These are phyloP conservation scores for Lacerta bilineata DNA, from an alignment of 2,797 vertebrate species.

Conservation along the genomic window DNA sequence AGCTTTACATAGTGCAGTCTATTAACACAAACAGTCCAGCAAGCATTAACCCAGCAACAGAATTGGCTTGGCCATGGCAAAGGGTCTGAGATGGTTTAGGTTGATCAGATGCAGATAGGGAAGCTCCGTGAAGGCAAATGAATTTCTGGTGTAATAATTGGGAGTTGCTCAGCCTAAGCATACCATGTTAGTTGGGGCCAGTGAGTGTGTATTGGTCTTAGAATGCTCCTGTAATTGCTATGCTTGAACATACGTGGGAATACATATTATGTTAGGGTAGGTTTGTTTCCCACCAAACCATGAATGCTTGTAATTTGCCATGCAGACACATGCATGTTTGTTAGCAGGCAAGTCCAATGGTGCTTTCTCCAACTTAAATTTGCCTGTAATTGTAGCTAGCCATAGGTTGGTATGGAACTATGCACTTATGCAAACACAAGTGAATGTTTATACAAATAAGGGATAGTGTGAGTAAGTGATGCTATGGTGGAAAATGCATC, in stretches of 20 bases:
- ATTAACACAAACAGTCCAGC: not conserved
- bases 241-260: too few relatives aligned
- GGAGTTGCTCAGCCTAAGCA: too few relatives aligned
- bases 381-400: not conserved
- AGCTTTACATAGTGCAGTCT: slow-evolving; percentile 31
- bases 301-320: not conserved
- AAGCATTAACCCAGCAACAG: slow-evolving; percentile 18
- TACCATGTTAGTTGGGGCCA: too few relatives aligned
- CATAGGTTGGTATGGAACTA: not conserved
- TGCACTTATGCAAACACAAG: not conserved
- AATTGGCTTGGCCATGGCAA: slow-evolving; percentile 49
- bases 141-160: too few relatives aligned
- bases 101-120: too few relatives aligned
- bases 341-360: not conserved
- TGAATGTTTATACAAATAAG: not conserved
- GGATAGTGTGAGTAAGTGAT: not conserved
- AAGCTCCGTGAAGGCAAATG: too few relatives aligned
- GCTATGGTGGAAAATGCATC: not conserved
- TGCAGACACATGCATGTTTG: not conserved
- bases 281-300: too few relatives aligned
- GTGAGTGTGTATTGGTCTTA: too few relatives aligned
- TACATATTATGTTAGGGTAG: too few relatives aligned
- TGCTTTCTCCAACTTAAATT: not conserved
- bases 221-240: too few relatives aligned
- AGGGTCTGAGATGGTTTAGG: too few relatives aligned